Evolutionary conservation across 1,140 invertebrate species (phyloP).

Genomic region (Ostrea edulis): DNA sequence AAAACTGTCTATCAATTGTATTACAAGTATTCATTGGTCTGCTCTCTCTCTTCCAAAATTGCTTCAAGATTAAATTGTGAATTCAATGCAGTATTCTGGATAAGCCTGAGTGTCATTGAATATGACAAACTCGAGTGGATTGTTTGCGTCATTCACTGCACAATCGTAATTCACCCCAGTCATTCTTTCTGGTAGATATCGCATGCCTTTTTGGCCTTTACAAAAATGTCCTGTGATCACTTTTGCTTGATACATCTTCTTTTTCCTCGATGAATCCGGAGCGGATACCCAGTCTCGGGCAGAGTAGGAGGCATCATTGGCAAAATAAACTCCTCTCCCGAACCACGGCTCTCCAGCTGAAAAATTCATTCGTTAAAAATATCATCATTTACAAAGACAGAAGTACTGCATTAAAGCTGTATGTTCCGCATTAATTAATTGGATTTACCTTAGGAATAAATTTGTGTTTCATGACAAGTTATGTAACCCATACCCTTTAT

Average conservation of each 20-base stretch:
- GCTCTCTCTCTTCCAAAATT: not conserved
- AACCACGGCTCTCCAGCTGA: slow-evolving; percentile 54
- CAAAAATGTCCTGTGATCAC: slow-evolving; percentile 56
- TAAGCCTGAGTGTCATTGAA: slow-evolving; percentile 74
- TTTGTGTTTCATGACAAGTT: too few relatives aligned
- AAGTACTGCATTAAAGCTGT: not conserved
- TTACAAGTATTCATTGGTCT: too few relatives aligned
- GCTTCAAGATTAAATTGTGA: slow-evolving; percentile 45
- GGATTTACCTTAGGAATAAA: too few relatives aligned
- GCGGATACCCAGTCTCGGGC: slow-evolving; percentile 57
- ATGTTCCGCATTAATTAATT: too few relatives aligned
- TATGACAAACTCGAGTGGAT: slow-evolving; percentile 68
- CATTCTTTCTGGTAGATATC: slow-evolving; percentile 53
- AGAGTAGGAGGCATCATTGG: slow-evolving; percentile 62
- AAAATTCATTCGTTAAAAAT: not conserved
- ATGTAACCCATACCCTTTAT: too few relatives aligned
- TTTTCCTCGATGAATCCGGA: slow-evolving; percentile 1
- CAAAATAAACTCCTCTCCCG: slow-evolving; percentile 64
- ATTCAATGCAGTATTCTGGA: slow-evolving; percentile 69
- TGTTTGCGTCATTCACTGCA: slow-evolving; percentile 59
- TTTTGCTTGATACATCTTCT: slow-evolving; percentile 56
- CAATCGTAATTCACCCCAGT: slow-evolving; percentile 61
- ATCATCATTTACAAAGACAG: not conserved
- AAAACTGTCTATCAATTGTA: too few relatives aligned
- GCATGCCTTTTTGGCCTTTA: slow-evolving; percentile 51